Conservation (phyloP, 2,113 vertebrate genomes). For the Phodopus roborovskii region DNA sequence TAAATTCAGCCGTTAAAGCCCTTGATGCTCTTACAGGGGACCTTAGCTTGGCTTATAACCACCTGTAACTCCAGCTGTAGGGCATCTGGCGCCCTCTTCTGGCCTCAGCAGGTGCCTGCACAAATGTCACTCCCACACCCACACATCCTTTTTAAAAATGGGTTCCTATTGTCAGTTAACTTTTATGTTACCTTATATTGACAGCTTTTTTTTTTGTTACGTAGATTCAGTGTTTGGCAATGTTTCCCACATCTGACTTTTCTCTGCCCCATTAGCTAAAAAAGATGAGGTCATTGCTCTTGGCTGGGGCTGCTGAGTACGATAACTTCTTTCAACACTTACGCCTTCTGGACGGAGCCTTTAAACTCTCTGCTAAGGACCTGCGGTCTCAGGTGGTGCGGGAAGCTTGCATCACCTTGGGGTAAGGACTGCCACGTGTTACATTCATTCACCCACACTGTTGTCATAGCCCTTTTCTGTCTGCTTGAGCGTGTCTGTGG, state of each 20-base stretch:
- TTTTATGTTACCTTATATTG: not conserved
- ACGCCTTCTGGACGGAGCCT: conserved; percentile 94
- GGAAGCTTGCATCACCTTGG: conserved; percentile 97
- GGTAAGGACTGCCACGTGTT: conserved; percentile 86
- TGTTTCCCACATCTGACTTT: conserved; percentile 38
- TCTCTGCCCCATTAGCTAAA: conserved; percentile 89
- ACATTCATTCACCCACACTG: conserved; percentile 16
- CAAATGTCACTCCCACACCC: not conserved
- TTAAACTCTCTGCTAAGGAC: conserved; percentile 98
- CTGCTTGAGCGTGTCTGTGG: not conserved
- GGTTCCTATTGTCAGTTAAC: conserved; percentile 18
- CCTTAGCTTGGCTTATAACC: too few relatives aligned
- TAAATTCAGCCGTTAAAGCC: not conserved
- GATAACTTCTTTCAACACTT: conserved; percentile 97
- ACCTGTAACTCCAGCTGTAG: not conserved
- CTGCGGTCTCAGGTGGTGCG: conserved; percentile 97
- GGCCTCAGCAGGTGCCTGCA: not conserved
- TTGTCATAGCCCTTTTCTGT: not conserved
- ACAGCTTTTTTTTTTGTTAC: conserved; percentile 7
- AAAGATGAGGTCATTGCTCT: conserved; percentile 95
- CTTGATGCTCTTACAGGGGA: not conserved
- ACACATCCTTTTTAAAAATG: not conserved
- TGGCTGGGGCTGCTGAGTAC: conserved; percentile 95
- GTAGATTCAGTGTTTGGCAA: conserved; percentile 13
- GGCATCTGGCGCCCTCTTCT: too few relatives aligned